Evolutionary conservation across 2,888 invertebrate genomes (phyloP), one percentile per base, ranked within the genome.

Genomic region (Atethmia centrago): DNA sequence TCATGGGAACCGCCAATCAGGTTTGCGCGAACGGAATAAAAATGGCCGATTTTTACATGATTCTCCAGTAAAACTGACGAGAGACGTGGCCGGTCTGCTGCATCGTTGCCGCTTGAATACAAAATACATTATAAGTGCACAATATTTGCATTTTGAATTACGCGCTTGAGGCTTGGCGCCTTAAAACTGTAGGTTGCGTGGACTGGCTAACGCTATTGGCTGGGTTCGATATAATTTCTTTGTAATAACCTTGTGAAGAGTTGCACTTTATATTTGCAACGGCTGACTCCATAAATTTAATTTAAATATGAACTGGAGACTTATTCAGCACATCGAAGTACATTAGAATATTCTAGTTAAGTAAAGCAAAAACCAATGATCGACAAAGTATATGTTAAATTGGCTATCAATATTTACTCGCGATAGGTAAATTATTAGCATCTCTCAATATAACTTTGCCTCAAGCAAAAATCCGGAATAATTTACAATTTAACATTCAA

Each of bases 121-220:
- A 92, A 95, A 95, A 94, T 93, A 92, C 90, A 92, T 93, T 94
- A 93, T 94, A 94, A 95, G 93, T 95, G 94, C 95, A 93, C 89
- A 93, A 90, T 93, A 96, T 96, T 96, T 95, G 94, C 95, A 96
- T 95, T 95, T 95, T 93, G 95, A 95, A 95, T 96, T 95, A 94
- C 95, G 93, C 93, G 95, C 92, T 92, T 91, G 91, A 81, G 91
- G 91, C 90, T 87, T 87, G 92, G 92, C 90, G 90, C 90, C 90
- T 89, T 82, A 83, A 85, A 85, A 84, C 83, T 79, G 73, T 74
- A 86, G 88, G 87, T 83, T 84, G 79, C 80, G 77, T 74, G 82
- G 76, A 79, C 76, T 47, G 69, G 74, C 76, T 67, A 67, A 71
- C 76, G 78, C 79, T 80, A 85, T 85, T 82, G 77, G 77, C 72